Conservation (phyloP, 2,888 invertebrate species). For the Prostheceraeus crozeri region DNA sequence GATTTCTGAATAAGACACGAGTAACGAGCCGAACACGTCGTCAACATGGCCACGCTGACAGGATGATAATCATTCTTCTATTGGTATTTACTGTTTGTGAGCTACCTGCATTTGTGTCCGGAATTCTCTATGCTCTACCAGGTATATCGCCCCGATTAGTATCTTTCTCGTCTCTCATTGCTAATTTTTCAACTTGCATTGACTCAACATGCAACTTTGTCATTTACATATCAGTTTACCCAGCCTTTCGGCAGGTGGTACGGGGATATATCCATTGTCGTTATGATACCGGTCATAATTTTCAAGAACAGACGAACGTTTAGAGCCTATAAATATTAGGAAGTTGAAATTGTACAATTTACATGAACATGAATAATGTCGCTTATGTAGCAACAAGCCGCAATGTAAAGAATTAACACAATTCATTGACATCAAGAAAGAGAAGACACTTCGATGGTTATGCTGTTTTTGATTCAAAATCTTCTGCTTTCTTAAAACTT, state of each 20-base stretch:
- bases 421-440: no score
- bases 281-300: no score
- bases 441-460: no score
- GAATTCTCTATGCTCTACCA: neutral
- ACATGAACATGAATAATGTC: no score
- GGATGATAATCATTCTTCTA: constrained; percentile 14
- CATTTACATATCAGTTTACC: constrained; percentile 16
- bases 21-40: neutral
- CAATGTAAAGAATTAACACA: no score
- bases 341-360: no score
- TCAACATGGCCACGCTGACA: constrained; percentile 2
- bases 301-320: no score
- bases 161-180: neutral
- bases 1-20: constrained; percentile 2
- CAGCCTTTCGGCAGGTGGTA: constrained; percentile 16
- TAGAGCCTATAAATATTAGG: no score
- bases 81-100: constrained; percentile 16
- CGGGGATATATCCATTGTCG: neutral
- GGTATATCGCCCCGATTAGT: neutral
- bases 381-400: no score
- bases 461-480: no score
- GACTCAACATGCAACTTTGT: constrained; percentile 10
- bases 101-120: neutral
- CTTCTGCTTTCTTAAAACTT: no score
- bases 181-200: constrained; percentile 24